These are phyloP conservation scores for Stigmatopora argus DNA, from an alignment of 2,113 vertebrate genomes.

Conservation along the genomic window DNA sequence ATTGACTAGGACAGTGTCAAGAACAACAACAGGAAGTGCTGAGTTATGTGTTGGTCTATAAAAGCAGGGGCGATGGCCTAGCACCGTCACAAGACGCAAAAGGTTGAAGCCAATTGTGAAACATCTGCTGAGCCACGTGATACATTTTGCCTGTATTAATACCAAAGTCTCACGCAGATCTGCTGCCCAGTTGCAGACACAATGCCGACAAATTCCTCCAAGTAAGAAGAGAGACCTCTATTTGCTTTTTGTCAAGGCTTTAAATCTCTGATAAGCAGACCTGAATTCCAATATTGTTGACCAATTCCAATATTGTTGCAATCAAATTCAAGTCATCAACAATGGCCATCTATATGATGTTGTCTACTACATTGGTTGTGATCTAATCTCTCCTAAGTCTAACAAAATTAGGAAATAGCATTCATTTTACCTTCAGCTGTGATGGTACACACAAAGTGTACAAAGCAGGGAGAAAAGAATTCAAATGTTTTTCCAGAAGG, in stretches of 20 bases:
- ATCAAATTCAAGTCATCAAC: background rate
- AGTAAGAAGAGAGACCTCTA: conserved; percentile 30
- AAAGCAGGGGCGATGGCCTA: conserved; percentile 66
- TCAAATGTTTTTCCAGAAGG: conserved; percentile 58
- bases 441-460: conserved; percentile 67
- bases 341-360: conserved; percentile 3
- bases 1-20: conserved; percentile 40
- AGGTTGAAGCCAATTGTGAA: conserved; percentile 65
- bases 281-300: conserved; percentile 10
- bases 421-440: conserved; percentile 57
- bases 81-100: conserved; percentile 62
- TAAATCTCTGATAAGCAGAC: background rate
- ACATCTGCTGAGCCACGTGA: conserved; percentile 61
- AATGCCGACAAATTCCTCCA: conserved; percentile 38
- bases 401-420: conserved; percentile 24
- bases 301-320: conserved; percentile 2
- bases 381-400: conserved; percentile 14
- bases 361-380: conserved; percentile 12
- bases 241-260: conserved; percentile 26
- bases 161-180: conserved; percentile 55
- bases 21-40: conserved; percentile 48
- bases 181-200: conserved; percentile 49
- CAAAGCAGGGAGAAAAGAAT: conserved; percentile 55
- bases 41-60: conserved; percentile 49
- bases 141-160: conserved; percentile 55